Conservation (phyloP, 1,140 invertebrate genomes). For the Zaprionus lachaisei region DNA sequence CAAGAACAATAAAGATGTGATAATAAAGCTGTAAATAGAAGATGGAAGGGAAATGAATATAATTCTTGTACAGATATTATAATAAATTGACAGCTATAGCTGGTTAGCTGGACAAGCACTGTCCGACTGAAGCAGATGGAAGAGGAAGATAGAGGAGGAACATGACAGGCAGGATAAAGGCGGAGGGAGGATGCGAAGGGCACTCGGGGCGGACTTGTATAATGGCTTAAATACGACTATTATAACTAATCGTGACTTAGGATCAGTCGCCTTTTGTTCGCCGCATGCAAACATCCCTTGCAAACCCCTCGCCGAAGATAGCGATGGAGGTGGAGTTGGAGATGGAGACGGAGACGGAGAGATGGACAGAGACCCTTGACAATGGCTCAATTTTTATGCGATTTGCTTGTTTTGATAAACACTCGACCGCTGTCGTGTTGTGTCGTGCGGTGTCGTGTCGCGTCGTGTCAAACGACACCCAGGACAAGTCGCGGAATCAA, state of each 20-base stretch:
- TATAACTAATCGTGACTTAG: slow-evolving; percentile 63
- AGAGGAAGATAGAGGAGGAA: slow-evolving; percentile 1
- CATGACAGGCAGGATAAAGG: slow-evolving; percentile 19
- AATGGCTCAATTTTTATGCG: slow-evolving; percentile 82
- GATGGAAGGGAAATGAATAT: background rate
- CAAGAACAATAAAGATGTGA: background rate
- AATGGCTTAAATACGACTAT: slow-evolving; percentile 73
- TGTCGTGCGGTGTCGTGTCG: slow-evolving; percentile 20
- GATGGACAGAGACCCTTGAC: slow-evolving; percentile 52
- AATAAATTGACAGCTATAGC: slow-evolving; percentile 10
- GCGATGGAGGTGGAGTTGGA: background rate
- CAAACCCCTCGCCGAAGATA: background rate
- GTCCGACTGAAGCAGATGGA: background rate
- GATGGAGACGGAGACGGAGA: background rate
- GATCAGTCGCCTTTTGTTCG: slow-evolving; percentile 40
- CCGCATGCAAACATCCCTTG: slow-evolving; percentile 29
- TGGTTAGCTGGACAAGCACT: slow-evolving; percentile 1
- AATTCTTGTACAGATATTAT: slow-evolving; percentile 1
- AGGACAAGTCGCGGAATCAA: slow-evolving; percentile 34
- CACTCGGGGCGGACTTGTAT: slow-evolving; percentile 48
- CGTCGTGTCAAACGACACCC: slow-evolving; percentile 67
- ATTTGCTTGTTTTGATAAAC: slow-evolving; percentile 80
- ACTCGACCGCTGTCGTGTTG: slow-evolving; percentile 47
- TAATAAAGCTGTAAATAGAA: slow-evolving; percentile 2
- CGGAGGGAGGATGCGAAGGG: slow-evolving; percentile 7